Evolutionary conservation across 2,888 invertebrate species (phyloP).

Genomic region (Frankliniella intonsa): DNA sequence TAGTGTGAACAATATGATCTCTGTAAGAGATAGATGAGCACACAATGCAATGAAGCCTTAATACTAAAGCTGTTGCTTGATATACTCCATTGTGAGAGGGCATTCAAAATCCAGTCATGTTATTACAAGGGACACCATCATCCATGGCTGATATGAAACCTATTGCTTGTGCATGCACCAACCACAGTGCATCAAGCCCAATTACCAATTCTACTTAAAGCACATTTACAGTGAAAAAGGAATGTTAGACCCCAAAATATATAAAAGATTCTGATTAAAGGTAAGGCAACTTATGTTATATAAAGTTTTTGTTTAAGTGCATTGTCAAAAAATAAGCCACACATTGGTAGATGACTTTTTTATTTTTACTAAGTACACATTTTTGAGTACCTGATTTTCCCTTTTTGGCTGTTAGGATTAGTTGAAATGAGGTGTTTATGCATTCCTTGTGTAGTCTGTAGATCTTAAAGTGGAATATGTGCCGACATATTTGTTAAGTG

Average conservation of each 20-base stretch:
- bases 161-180: conserved; percentile 10
- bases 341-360: no score
- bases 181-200: conserved; percentile 13
- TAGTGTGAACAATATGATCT: neutral
- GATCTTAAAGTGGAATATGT: no score
- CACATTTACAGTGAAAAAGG: conserved; percentile 6
- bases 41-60: conserved; percentile 13
- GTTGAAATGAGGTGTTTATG: no score
- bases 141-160: conserved; percentile 12
- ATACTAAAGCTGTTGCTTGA: conserved; percentile 20
- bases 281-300: neutral
- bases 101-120: conserved; percentile 13
- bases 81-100: conserved; percentile 14
- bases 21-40: conserved; percentile 12
- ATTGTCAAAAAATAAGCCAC: neutral
- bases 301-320: neutral
- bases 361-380: no score
- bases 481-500: no score
- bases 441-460: no score
- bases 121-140: conserved; percentile 22
- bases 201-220: neutral
- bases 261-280: neutral
- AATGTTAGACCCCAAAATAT: neutral
- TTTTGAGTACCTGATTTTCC: no score
- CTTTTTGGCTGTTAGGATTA: no score